Evolutionary conservation across 2,797 vertebrate genomes (phyloP), one percentile per base, ranked within the genome.

Genomic region (Dallia pectoralis): DNA sequence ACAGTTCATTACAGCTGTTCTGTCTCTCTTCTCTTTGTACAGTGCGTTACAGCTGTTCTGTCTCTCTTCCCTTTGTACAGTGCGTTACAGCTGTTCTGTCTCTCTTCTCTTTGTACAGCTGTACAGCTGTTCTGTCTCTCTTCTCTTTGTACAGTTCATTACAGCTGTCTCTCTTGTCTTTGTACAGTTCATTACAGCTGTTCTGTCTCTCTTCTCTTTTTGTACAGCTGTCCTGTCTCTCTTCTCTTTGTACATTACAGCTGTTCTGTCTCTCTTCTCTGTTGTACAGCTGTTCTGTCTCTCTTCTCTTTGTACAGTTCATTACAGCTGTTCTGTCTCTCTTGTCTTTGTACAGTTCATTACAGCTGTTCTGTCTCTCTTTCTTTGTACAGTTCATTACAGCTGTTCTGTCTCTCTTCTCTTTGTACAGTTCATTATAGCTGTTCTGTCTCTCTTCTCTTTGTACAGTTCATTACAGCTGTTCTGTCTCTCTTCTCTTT

Each of bases 1-100:
- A 62, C 59, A 15, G 59, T 18, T 16, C 29, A 15, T 29, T 27
- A 63, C 29, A 30, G 27, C 12, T 56, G 19, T 18, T n/a, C 51
- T 70, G 49, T 27, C 29, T 68, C 49, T 59, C 49, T 11, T 59
- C 25, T n/a, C 61, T 29, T 62, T 29, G 14, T 62, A 62, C 59
- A 15, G 59, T 18, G 18, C 29, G 29, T 29, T 27, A 63, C 29
- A 30, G 27, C 12, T 56, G 19, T 18, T n/a, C 51, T 70, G 49
- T 27, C 29, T 68, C 49, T 59, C 49, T 11, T 59, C n/a, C 25
- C 61, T 29, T 62, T 29, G 14, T 62, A 62, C 59, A 15, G 59
- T 18, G 18, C 29, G 29, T 29, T 27, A 63, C 29, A 30, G 27
- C 12, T 56, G 19, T 18, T n/a, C 51, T 70, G 49, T 27, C 29